phyloP scores from a whole-genome alignment of 2,113 vertebrate genomes.

The Tinamus guttatus region DNA sequence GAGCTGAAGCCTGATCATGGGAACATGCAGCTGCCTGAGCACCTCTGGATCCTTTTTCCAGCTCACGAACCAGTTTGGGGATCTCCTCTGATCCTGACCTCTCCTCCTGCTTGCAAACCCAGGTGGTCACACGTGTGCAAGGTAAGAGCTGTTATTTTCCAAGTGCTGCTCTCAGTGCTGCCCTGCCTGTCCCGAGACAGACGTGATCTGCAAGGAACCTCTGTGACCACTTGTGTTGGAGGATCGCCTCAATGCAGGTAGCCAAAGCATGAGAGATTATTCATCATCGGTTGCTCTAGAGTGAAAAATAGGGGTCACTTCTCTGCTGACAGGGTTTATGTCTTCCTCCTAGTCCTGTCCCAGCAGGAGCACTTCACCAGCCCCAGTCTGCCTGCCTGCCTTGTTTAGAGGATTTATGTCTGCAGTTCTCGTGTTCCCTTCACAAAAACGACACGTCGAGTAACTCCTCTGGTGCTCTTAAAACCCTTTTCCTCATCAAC shows the following conservation, averaged over 20 bases:
- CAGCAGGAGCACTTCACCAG: rapidly evolving
- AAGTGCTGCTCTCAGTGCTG: not conserved
- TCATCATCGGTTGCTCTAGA: not conserved
- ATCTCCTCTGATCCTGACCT: not conserved
- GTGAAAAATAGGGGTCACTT: constrained; percentile 23
- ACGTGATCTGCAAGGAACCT: not conserved
- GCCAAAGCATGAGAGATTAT: not conserved
- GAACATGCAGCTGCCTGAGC: not conserved
- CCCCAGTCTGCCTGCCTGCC: not conserved
- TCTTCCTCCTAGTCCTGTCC: not conserved
- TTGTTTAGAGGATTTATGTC: not conserved
- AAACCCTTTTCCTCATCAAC: not conserved
- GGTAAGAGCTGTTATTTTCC: not conserved
- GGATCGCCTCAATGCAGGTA: not conserved
- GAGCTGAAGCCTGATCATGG: not conserved
- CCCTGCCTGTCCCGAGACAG: not conserved
- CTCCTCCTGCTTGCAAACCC: not conserved
- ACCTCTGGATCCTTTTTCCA: not conserved
- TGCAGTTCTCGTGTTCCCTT: not conserved
- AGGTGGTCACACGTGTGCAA: rapidly evolving
- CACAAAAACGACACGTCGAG: not conserved
- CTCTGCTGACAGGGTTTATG: not conserved
- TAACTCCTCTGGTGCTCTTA: not conserved
- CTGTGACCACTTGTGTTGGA: not conserved
- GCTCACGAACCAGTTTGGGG: not conserved